Base-by-base conservation (phyloP, 2,888 invertebrate species). In the Dolichomitus sp. region DNA sequence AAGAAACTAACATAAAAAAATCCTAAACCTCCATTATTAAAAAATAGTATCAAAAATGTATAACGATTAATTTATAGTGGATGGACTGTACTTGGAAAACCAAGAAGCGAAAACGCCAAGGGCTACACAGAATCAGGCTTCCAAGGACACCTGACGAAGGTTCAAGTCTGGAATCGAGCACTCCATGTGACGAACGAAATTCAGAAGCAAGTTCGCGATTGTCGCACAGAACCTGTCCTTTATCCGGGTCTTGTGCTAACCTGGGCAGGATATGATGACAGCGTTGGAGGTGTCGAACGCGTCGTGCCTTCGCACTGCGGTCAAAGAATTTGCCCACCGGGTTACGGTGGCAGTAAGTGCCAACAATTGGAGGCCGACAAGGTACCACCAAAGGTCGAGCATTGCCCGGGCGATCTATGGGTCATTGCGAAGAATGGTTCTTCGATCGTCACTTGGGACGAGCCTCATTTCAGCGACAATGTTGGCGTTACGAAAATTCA, bases 381-480 rank as follows among this genome's bases (percentile, higher is more conserved):
- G 92, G 95, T 95, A 87, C 96, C 98, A 85, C 99, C 99, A 7
- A 96, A 96, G 87, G 97, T 98, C 0, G 97, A 98, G 84, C 97
- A 98, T 89, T 99, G 99, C 88, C 99, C 99, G 6, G 98, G 98
- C 14, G 99, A 99, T 94, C 94, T 99, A 70, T 99, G 98, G 98
- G 97, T 99, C 1, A 98, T 98, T 87, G 98, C 98, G 9, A 97
- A 97, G 92, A 98, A 98, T 89, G 98, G 98, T 72, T 98, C 98
- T 0, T 97, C 98, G 0, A 95, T 97, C 74, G 98, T 98, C 0
- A 96, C 95, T 19, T 99, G 98, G 98, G 98, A 98, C 91, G 97
- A 98, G 87, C 98, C 98, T 0, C 96, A 96, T 81, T 98, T 98
- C 92, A 97, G 96, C 86, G 98, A 99, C 90, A 98, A 98, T 90